Conservation (phyloP, 2,797 vertebrate species). For the Amniataba percoides region DNA sequence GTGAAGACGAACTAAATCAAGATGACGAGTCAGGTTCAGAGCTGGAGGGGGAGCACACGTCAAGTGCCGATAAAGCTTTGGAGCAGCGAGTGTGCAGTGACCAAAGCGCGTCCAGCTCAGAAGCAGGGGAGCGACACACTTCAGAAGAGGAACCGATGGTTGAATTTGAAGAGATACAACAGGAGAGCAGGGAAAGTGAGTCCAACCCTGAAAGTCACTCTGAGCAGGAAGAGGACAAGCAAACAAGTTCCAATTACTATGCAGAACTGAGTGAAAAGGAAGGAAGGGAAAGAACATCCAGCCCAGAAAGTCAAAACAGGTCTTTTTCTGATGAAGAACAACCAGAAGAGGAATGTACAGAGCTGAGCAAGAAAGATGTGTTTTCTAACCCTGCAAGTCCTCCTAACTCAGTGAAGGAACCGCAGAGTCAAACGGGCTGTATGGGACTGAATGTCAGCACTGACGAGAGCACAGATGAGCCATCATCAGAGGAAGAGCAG, state of each 20-base stretch:
- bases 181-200: constrained; percentile 15
- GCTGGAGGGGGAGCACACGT: constrained; percentile 21
- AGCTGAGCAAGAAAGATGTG: background rate
- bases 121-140: background rate
- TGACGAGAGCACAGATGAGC: constrained; percentile 46
- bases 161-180: constrained; percentile 26
- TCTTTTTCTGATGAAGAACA: constrained; percentile 35
- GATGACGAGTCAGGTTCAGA: constrained; percentile 25
- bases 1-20: constrained; percentile 9
- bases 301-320: constrained; percentile 23
- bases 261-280: constrained; percentile 39
- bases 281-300: constrained; percentile 13
- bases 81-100: constrained; percentile 20
- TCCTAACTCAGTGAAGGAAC: constrained; percentile 10
- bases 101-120: constrained; percentile 16
- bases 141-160: constrained; percentile 28
- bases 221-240: constrained; percentile 30
- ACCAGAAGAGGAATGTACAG: constrained; percentile 2
- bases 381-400: background rate
- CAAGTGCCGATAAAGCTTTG: constrained; percentile 45
- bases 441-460: constrained; percentile 25
- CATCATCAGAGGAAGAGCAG: constrained; percentile 55
- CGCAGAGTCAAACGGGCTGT: background rate
- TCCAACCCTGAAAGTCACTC: constrained; percentile 22
- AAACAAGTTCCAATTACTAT: constrained; percentile 10